These are phyloP conservation scores for Stigmatopora argus DNA, from an alignment of 2,113 vertebrate species.

Conservation along the genomic window DNA sequence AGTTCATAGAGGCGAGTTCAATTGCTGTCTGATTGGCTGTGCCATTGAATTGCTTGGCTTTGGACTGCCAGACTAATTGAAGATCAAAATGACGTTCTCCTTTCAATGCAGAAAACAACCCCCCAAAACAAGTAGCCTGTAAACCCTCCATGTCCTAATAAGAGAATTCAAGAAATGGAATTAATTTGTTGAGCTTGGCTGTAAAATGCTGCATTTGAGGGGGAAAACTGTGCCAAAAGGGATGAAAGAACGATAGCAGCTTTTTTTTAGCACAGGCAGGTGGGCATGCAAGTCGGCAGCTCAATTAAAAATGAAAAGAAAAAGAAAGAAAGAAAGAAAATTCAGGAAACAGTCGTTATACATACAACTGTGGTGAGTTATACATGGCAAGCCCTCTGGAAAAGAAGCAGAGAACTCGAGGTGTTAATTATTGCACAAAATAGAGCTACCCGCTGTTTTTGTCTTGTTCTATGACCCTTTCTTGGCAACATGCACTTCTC, in stretches of 20 bases:
- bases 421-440: slow-evolving; percentile 67
- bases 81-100: slow-evolving; percentile 5
- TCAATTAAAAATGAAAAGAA: slow-evolving; percentile 31
- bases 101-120: slow-evolving; percentile 8
- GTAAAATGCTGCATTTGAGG: slow-evolving; percentile 69
- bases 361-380: slow-evolving; percentile 75
- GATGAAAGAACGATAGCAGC: slow-evolving; percentile 65
- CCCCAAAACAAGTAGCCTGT: slow-evolving; percentile 5
- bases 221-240: slow-evolving; percentile 52
- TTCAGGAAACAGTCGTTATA: slow-evolving; percentile 70
- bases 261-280: slow-evolving; percentile 68
- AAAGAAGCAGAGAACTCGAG: slow-evolving; percentile 69
- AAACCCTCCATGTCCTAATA: slow-evolving; percentile 24
- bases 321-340: slow-evolving; percentile 18
- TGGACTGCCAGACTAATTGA: slow-evolving; percentile 19
- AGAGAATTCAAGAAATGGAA: slow-evolving; percentile 38
- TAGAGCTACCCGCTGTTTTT: slow-evolving; percentile 30
- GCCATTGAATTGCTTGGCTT: slow-evolving; percentile 10
- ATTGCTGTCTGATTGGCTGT: slow-evolving; percentile 50
- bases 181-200: slow-evolving; percentile 56
- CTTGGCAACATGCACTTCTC: slow-evolving; percentile 45
- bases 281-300: slow-evolving; percentile 70
- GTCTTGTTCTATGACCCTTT: slow-evolving; percentile 19
- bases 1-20: slow-evolving; percentile 71
- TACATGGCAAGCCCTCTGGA: slow-evolving; percentile 77